Evolutionary conservation across 2,797 vertebrate species (phyloP), one percentile per base, ranked within the genome.

Genomic region (Octomys mimax): DNA sequence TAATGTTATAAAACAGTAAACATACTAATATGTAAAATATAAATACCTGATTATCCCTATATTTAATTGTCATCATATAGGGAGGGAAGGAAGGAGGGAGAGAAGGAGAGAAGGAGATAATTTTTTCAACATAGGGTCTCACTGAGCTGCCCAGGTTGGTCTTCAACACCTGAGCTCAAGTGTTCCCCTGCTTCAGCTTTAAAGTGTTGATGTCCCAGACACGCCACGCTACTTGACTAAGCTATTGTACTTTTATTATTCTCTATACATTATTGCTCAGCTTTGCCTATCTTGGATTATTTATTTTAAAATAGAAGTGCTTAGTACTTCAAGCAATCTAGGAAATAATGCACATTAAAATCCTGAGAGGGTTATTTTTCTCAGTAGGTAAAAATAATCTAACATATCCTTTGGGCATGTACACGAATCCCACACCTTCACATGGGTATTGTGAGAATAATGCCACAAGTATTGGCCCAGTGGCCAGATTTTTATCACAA

Each of bases 401-500:
- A 73, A 77, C 61, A 54, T 16, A 46, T 71, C 80, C 79, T 89
- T 88, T 22, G 16, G 18, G 57, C 64, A 87, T 12, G 78, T 9
- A 86, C 59, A 62, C 68, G 83, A 82, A 96, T 61, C 62, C 24
- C 31, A 89, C 73, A 78, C 59, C 66, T 95, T 94, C 75, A 94
- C 24, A 73, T 79, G 22, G 42, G 82, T 75, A 90, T 85, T 61
- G 52, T 1, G 2, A 95, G 86, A 92, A 81, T 89, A 89, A 94
- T 46, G 33, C 31, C 93, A 91, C 21, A 66, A 92, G 92, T 89
- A 91, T 90, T 94, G 87, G 79, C 79, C 64, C 64, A 90, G 52
- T 42, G 86, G 82, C 68, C 87, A 97, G 95, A 96, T 97, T 97
- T 94, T 96, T 97, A 97, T 96, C 96, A 96, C 84, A 94, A 70